Percentiles rank a stretch among this genome's conserved stretches.
Evolutionary conservation across 2,888 invertebrate species (phyloP).

Genomic region (Drosophila robusta): DNA sequence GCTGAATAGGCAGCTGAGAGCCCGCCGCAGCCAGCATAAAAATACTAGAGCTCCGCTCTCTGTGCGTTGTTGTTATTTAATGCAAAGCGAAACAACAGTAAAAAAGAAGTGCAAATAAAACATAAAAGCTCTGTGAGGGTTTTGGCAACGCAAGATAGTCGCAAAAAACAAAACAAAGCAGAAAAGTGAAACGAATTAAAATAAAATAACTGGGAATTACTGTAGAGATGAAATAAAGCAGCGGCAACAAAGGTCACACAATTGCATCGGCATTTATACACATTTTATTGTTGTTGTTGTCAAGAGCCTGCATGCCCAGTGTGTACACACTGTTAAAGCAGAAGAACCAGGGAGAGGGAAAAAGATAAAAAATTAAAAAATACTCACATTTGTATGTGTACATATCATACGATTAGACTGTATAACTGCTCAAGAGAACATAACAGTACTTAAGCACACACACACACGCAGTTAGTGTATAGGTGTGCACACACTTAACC

Average conservation of each 20-base stretch:
- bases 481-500: conserved; percentile 16
- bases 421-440: conserved; percentile 9
- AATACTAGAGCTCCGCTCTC: conserved; percentile 18
- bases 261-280: conserved; percentile 36
- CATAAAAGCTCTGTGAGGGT: conserved; percentile 44
- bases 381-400: conserved; percentile 11
- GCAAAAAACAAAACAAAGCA: conserved; percentile 12
- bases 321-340: conserved; percentile 24
- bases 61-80: conserved; percentile 20
- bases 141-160: conserved; percentile 18
- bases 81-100: conserved; percentile 27
- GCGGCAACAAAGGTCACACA: conserved; percentile 23
- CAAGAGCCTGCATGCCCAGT: conserved; percentile 12
- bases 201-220: conserved; percentile 27
- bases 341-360: not conserved
- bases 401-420: conserved; percentile 44
- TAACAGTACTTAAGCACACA: conserved; percentile 25
- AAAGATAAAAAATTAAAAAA: conserved; percentile 3
- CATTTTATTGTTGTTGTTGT: conserved; percentile 14
- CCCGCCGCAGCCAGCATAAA: conserved; percentile 42
- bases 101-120: conserved; percentile 29
- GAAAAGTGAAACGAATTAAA: conserved; percentile 61
- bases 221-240: conserved; percentile 7
- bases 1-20: conserved; percentile 50
- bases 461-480: not conserved